Evolutionary conservation across 2,888 invertebrate species (phyloP).

Genomic region (Caenorhabditis zanzibari): DNA sequence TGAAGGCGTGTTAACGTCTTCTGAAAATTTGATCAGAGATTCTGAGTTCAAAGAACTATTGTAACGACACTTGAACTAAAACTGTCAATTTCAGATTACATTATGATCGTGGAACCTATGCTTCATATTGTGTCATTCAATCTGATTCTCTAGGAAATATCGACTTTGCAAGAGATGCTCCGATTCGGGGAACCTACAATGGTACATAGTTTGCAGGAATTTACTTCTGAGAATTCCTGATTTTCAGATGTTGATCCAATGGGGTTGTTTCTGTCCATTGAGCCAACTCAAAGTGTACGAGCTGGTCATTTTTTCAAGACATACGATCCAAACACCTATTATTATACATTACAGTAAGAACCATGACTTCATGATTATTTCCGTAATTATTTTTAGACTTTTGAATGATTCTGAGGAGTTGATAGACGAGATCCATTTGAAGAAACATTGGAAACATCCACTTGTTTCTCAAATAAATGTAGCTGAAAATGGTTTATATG

Average conservation of each 20-base stretch:
- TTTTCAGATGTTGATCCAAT: slow-evolving; percentile 58
- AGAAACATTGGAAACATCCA: slow-evolving; percentile 57
- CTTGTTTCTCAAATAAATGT: slow-evolving; percentile 29
- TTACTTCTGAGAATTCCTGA: too few relatives aligned
- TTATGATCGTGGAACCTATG: slow-evolving; percentile 14
- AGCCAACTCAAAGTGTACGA: slow-evolving; percentile 50
- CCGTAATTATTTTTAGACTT: slow-evolving; percentile 21
- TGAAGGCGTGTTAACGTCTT: too few relatives aligned
- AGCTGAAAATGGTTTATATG: slow-evolving; percentile 43
- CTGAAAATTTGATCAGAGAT: too few relatives aligned
- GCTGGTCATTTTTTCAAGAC: slow-evolving; percentile 39
- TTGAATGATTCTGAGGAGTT: slow-evolving; percentile 18
- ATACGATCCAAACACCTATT: slow-evolving; percentile 12
- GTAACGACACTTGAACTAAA: background rate
- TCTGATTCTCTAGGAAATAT: slow-evolving; percentile 25
- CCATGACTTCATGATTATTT: background rate
- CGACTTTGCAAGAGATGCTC: slow-evolving; percentile 40
- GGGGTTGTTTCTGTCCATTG: slow-evolving; percentile 61
- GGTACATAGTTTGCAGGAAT: slow-evolving; percentile 5
- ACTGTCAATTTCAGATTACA: slow-evolving; percentile 32
- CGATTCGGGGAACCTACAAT: slow-evolving; percentile 64
- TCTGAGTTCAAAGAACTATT: too few relatives aligned
- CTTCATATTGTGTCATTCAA: slow-evolving; percentile 29
- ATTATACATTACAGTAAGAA: slow-evolving; percentile 48
- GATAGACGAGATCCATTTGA: slow-evolving; percentile 26